phyloP scores from a whole-genome alignment of 1,140 invertebrate genomes.

The Helicoverpa zea region DNA sequence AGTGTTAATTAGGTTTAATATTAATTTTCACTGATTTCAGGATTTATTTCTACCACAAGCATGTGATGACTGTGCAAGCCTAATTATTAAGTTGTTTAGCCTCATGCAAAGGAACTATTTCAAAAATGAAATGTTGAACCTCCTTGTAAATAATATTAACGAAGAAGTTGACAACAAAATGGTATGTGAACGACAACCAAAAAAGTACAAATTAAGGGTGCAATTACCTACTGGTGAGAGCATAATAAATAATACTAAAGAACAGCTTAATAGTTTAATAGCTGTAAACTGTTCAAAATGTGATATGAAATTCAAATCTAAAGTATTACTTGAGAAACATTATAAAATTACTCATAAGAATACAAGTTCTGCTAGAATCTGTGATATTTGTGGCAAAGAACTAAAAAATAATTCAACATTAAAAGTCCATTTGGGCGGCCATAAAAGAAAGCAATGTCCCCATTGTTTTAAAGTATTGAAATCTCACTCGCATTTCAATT shows the following conservation, averaged over 20 bases:
- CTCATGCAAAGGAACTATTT: constrained; percentile 45
- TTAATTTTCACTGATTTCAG: constrained; percentile 60
- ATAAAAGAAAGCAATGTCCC: constrained; percentile 60
- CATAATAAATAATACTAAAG: constrained; percentile 5
- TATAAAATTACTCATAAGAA: constrained; percentile 48
- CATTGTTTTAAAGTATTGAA: constrained; percentile 65
- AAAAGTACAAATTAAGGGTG: constrained; percentile 36
- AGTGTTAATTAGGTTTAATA: not conserved
- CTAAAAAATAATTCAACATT: constrained; percentile 52
- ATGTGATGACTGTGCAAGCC: constrained; percentile 61
- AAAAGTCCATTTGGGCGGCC: constrained; percentile 57
- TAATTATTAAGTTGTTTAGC: constrained; percentile 64
- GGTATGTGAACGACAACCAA: constrained; percentile 21
- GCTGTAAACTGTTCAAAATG: constrained; percentile 48
- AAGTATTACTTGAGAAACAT: constrained; percentile 49
- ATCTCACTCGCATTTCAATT: constrained; percentile 57
- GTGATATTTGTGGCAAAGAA: constrained; percentile 61
- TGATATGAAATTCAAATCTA: constrained; percentile 52
- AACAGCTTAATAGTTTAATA: not conserved
- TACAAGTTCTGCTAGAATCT: constrained; percentile 53
- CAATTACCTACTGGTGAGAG: constrained; percentile 1
- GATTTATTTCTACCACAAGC: constrained; percentile 59
- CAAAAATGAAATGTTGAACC: constrained; percentile 56
- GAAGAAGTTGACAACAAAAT: constrained; percentile 48
- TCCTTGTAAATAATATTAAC: constrained; percentile 53